Evolutionary conservation across 2,888 invertebrate genomes (phyloP), one percentile per base, ranked within the genome.

Genomic region (Tetranychus piercei): DNA sequence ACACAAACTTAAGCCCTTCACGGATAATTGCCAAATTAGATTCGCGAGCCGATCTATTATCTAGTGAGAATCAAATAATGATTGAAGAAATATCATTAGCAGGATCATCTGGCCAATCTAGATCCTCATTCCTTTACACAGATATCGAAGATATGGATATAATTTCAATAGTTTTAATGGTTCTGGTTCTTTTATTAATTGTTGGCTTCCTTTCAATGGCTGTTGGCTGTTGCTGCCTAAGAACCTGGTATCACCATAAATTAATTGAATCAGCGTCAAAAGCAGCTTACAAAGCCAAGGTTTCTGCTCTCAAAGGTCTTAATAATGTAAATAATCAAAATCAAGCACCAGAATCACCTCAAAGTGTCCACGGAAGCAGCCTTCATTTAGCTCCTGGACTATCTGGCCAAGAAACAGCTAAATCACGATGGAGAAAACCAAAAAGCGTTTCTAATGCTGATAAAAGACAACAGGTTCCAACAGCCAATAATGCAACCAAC

Each of bases 11-110:
- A 23, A 43, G 44, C 22, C 73, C 73, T 4, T 18, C 20, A n/a
- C 34, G 44, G n/a, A 15, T 73, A 23, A 73, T 73, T 1, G n/a
- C 67, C 67, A 66, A 45, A 34, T 18, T 73, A 43, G 73, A 73
- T 43, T 73, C 73, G 8, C 11, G 44, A 44, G 71, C 71, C n/a
- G 71, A 34, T 44, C 7, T 23, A 18, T 43, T 71, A n/a, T 18
- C n/a, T 18, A n/a, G 20, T 23, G 67, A 73, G n/a, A 23, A 73
- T 22, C 73, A 66, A 18, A 11, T 67, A n/a, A 18, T 18, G 23
- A 73, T 73, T 44, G 73, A 73, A 44, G 23, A 73, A 67, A 73
- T 73, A 9, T n/a, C 73, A 43, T 44, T 73, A 18, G 73, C 73
- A 9, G n/a, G 66, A 15, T 8, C 34, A 69, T 8, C 44, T 43